Percentiles rank a stretch among this genome's conserved stretches.
phyloP scores from a whole-genome alignment of 2,888 invertebrate genomes.

The Drosophila neonasuta region DNA sequence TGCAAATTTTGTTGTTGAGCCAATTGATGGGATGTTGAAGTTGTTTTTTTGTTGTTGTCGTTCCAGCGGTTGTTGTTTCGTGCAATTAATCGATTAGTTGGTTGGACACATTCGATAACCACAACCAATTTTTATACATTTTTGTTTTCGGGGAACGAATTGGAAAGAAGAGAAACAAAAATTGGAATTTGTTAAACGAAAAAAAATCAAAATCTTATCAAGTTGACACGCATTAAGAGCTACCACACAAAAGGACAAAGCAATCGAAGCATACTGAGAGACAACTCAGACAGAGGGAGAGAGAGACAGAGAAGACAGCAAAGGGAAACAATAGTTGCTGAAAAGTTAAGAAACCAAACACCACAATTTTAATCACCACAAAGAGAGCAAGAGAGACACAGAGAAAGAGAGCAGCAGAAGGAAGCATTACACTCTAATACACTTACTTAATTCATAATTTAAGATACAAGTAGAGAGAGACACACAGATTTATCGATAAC shows the following conservation, averaged over 20 bases:
- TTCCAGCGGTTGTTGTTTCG: conserved; percentile 49
- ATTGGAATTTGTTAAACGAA: conserved; percentile 60
- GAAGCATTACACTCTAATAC: conserved; percentile 29
- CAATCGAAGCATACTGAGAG: conserved; percentile 20
- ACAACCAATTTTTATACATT: conserved; percentile 60
- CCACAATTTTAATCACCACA: conserved; percentile 34
- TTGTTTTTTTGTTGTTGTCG: conserved; percentile 36
- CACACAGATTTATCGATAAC: conserved; percentile 27
- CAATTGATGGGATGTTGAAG: conserved; percentile 50
- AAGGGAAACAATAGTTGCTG: conserved; percentile 3
- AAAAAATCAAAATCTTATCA: conserved; percentile 39
- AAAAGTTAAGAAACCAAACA: conserved; percentile 24
- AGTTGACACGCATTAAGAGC: conserved; percentile 38
- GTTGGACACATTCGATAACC: conserved; percentile 68
- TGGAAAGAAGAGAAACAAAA: conserved; percentile 67
- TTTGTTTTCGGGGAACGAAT: conserved; percentile 30
- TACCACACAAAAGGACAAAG: conserved; percentile 40
- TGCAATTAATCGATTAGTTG: conserved; percentile 75
- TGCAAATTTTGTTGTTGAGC: conserved; percentile 57
- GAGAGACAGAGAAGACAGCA: conserved; percentile 2
- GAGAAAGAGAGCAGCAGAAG: conserved; percentile 13
- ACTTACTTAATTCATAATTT: conserved; percentile 8
- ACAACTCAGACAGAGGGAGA: conserved; percentile 12
- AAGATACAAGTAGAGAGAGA: conserved; percentile 2
- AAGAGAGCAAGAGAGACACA: conserved; percentile 10